These are phyloP conservation scores for Galerucella calmariensis DNA, from an alignment of 2,888 invertebrate species.

Conservation along the genomic window DNA sequence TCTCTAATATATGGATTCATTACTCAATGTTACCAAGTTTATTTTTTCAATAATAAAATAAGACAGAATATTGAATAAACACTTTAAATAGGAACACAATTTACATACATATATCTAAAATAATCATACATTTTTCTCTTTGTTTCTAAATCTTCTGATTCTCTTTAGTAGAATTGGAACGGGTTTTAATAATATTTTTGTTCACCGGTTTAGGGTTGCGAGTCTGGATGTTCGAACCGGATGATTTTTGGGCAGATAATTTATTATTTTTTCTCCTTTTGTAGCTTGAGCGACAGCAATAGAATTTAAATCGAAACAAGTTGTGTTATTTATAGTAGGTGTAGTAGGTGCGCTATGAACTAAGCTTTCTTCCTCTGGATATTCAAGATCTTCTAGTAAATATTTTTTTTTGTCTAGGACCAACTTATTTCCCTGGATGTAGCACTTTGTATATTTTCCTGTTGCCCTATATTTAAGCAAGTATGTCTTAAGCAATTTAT, in stretches of 20 bases:
- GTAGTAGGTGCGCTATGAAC: not conserved
- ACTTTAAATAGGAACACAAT: not conserved
- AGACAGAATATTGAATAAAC: not conserved
- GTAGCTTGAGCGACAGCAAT: not conserved
- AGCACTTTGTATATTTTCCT: not conserved
- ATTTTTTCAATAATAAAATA: not conserved
- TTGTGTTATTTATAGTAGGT: not conserved
- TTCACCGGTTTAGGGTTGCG: too few relatives aligned
- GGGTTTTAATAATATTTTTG: too few relatives aligned
- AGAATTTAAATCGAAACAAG: not conserved
- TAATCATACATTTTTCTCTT: too few relatives aligned
- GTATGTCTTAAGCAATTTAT: not conserved
- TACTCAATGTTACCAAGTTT: not conserved
- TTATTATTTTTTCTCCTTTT: too few relatives aligned
- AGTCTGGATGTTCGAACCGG: too few relatives aligned
- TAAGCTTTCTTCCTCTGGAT: not conserved
- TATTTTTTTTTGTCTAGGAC: not conserved
- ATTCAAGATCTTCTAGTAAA: not conserved
- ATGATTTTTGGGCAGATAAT: too few relatives aligned
- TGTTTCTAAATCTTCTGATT: too few relatives aligned
- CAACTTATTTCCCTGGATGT: not conserved
- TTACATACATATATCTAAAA: not conserved
- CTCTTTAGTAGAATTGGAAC: too few relatives aligned
- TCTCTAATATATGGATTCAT: conserved; percentile 18
- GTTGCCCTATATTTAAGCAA: not conserved